Conservation (phyloP, 2,113 vertebrate genomes). For the Sciurus niger region DNA sequence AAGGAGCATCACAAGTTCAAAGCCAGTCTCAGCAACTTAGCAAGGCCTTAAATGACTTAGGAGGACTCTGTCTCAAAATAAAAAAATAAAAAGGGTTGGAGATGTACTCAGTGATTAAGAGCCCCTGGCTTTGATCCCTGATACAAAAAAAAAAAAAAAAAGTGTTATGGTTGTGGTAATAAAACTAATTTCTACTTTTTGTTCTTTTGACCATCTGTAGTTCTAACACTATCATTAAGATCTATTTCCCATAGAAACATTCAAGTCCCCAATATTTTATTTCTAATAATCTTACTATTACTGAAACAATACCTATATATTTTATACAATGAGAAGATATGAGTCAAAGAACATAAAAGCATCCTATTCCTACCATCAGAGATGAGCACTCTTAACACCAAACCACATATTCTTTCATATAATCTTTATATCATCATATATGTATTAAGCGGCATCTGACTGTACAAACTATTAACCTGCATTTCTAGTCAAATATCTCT, state of each 20-base stretch:
- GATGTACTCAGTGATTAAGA: too few species aligned
- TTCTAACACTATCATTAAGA: neutral
- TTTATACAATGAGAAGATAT: conserved; percentile 5
- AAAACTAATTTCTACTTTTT: neutral
- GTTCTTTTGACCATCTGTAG: neutral
- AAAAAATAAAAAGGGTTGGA: too few species aligned
- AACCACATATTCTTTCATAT: neutral
- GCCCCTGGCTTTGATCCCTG: too few species aligned
- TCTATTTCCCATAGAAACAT: neutral
- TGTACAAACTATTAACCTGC: neutral
- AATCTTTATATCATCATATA: neutral
- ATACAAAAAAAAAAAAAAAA: neutral
- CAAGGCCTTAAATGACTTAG: too few species aligned
- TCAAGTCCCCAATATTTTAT: neutral
- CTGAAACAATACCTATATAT: neutral
- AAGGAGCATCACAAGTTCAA: too few species aligned
- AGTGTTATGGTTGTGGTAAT: neutral
- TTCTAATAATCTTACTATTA: neutral
- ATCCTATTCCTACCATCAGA: neutral
- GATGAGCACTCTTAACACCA: neutral
- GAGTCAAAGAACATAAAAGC: conserved; percentile 11
- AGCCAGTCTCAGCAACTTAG: too few species aligned
- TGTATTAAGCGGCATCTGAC: neutral
- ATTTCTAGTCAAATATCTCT: conserved; percentile 29
- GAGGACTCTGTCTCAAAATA: too few species aligned